Evolutionary conservation across 2,113 vertebrate species (phyloP).

Genomic region (Percopsis transmontana): DNA sequence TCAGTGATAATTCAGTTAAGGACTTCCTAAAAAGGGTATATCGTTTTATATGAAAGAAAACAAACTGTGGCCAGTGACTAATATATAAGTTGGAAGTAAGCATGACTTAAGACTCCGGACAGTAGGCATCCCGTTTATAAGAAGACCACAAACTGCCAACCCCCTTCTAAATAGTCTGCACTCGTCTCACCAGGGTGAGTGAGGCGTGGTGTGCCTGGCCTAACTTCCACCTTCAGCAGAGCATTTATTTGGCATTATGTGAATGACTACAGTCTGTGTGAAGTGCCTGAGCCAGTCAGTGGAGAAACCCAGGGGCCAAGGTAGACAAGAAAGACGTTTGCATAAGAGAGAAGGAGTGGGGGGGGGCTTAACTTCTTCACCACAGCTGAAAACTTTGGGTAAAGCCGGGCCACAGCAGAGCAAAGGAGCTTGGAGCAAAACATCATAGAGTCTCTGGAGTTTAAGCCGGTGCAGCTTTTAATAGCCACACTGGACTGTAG

Average conservation of each 20-base stretch:
- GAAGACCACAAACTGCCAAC: constrained; percentile 1
- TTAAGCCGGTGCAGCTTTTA: constrained; percentile 4
- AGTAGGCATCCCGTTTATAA: constrained; percentile 7
- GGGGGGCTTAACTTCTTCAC: constrained; percentile 11
- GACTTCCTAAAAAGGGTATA: no score
- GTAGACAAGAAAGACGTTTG: constrained; percentile 46
- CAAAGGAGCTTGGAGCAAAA: neutral
- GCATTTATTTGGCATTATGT: constrained; percentile 70
- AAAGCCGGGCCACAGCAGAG: constrained; percentile 12
- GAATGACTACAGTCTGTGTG: constrained; percentile 75
- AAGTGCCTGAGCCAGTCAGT: constrained; percentile 40
- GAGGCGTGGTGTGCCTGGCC: constrained; percentile 25
- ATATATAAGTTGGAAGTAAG: neutral
- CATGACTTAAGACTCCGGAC: constrained; percentile 24
- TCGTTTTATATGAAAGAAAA: constrained; percentile 11
- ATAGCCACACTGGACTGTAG: neutral
- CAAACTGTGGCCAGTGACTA: neutral
- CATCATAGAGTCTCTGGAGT: neutral
- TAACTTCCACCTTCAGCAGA: constrained; percentile 35
- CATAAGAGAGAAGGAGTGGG: constrained; percentile 35
- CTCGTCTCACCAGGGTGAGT: constrained; percentile 59
- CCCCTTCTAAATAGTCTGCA: constrained; percentile 51
- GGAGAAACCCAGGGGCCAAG: constrained; percentile 15
- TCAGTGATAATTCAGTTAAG: no score
- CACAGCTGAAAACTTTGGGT: constrained; percentile 9